Evolutionary conservation across 2,797 vertebrate genomes (phyloP), one percentile per base, ranked within the genome.

Genomic region (Gambelia wislizenii): DNA sequence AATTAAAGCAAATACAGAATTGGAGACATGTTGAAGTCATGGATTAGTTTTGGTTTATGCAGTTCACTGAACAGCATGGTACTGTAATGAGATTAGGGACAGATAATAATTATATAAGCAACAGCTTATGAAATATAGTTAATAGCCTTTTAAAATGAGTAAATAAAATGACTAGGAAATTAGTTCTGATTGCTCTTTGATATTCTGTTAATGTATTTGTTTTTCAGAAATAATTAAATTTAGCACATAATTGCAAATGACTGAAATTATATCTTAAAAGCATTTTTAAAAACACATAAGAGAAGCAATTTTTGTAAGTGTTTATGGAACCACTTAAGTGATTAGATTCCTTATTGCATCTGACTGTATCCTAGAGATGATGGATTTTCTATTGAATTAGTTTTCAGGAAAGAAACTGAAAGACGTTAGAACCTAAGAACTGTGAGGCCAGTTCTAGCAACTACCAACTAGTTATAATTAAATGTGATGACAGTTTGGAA

Each of bases 351-450:
- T 84, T 84, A 33, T 87, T 77, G 6, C 8, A n/a, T 90, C 9
- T 64, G 27, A 61, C 1, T 64, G 0, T 42, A 64, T 47, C 10
- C 27, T n/a, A 39, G n/a, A 67, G 8, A 56, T 80, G 33, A 80
- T 89, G 49, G 39, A 27, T 72, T 89, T 80, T 74, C 76, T n/a
- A 85, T 64, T 70, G 54, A 72, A 70, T 80, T 49, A 9, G 6
- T 89, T 89, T 82, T 70, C 18, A 89, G 80, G 42, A 49, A 91
- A 79, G 36, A 27, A 54, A 56, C 52, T 16, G 30, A 39, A 54
- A 81, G 52, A 89, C 39, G 8, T 87, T 52, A 52, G 9, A 56
- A 22, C 13, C n/a, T 44, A 84, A 84, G 70, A 22, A 82, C 25
- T 39, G n/a, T 54, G 47, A 54, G 25, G 33, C 20, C 44, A 52